These are phyloP conservation scores for Sardinella longiceps DNA, from an alignment of 2,797 vertebrate genomes.

Conservation along the genomic window DNA sequence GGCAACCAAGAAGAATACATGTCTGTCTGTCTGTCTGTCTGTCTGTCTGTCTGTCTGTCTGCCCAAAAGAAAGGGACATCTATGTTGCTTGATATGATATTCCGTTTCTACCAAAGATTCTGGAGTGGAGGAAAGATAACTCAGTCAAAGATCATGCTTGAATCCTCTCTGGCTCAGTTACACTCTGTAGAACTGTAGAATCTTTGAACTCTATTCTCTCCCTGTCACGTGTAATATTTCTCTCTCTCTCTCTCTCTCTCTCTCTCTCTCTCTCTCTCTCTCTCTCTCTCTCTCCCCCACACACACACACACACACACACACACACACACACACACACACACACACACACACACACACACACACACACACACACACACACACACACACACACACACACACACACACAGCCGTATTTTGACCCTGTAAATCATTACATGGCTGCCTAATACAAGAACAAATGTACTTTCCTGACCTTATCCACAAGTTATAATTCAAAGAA, in stretches of 20 bases:
- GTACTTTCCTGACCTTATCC: neutral
- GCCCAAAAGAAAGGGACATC: neutral
- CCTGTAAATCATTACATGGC: neutral
- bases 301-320: too few relatives aligned
- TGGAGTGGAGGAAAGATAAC: too few relatives aligned
- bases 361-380: too few relatives aligned
- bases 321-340: too few relatives aligned
- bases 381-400: too few relatives aligned
- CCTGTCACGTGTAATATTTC: neutral
- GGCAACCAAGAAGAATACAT: neutral
- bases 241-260: neutral
- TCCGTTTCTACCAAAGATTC: too few relatives aligned
- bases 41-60: neutral
- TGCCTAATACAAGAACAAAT: neutral
- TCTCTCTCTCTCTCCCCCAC: too few relatives aligned
- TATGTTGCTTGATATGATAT: neutral
- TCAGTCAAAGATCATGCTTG: too few relatives aligned
- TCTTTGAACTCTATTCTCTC: neutral
- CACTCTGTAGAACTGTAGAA: too few relatives aligned
- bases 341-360: too few relatives aligned
- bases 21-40: neutral
- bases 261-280: too few relatives aligned
- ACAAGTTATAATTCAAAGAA: neutral
- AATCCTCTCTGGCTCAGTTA: too few relatives aligned
- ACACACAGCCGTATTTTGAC: neutral